Evolutionary conservation across 2,113 vertebrate genomes (phyloP).

Genomic region (Zootoca vivipara): DNA sequence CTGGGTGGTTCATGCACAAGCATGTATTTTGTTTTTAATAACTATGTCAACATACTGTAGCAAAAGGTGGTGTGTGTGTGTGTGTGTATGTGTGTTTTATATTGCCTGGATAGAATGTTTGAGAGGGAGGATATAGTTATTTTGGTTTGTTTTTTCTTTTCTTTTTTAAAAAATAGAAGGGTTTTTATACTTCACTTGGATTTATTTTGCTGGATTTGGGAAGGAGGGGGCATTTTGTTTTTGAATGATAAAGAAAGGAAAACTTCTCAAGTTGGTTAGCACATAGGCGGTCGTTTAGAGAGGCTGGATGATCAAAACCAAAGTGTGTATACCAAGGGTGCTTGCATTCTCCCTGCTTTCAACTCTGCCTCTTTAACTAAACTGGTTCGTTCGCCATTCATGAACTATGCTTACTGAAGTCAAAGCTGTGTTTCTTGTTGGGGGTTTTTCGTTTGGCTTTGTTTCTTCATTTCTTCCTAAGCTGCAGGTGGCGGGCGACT

Average conservation of each 20-base stretch:
- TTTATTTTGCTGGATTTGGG: conserved; percentile 68
- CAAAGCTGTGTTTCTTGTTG: conserved; percentile 50
- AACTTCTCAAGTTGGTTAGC: conserved; percentile 75
- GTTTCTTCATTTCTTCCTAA: conserved; percentile 55
- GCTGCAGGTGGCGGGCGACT: conserved; percentile 44
- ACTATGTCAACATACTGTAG: conserved; percentile 80
- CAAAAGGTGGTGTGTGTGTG: conserved; percentile 71
- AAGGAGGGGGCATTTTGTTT: conserved; percentile 59
- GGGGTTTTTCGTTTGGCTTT: conserved; percentile 11
- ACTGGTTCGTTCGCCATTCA: conserved; percentile 52
- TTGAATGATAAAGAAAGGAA: conserved; percentile 71
- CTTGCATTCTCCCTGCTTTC: conserved; percentile 59
- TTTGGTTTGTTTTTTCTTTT: conserved; percentile 49
- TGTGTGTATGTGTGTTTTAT: conserved; percentile 60
- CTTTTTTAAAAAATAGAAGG: conserved; percentile 34
- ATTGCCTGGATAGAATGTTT: conserved; percentile 66
- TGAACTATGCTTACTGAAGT: conserved; percentile 62
- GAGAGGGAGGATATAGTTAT: conserved; percentile 62
- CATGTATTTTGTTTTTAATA: conserved; percentile 75
- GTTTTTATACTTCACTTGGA: conserved; percentile 72
- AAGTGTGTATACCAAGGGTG: conserved; percentile 64
- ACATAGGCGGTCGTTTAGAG: conserved; percentile 73
- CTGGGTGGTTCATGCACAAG: conserved; percentile 71
- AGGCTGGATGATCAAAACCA: conserved; percentile 68
- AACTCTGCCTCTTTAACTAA: conserved; percentile 51